Evolutionary conservation across 2,888 invertebrate genomes (phyloP), one percentile per base, ranked within the genome.

Genomic region (Tenthredo mesomela): DNA sequence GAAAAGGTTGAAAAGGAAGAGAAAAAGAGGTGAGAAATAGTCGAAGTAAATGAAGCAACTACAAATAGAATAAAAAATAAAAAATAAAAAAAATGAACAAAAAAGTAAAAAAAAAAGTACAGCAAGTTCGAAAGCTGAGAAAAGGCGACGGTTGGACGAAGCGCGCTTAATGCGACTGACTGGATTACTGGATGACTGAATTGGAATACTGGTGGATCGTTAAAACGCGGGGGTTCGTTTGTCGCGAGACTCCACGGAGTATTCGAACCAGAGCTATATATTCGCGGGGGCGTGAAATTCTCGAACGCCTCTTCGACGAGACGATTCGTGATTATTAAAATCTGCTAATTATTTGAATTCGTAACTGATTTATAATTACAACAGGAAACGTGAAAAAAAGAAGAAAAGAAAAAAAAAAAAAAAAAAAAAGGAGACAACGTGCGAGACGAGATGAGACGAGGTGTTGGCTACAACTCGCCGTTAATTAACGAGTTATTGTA

Each of bases 171-270:
- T 43, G 71, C 37, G 40, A 43, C 71, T 73, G 71, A 73, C 71
- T 73, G 71, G 40, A 43, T 77, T 77, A 77, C 77, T 50, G 77
- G 77, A 77, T 77, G 77, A 77, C 77, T 77, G 77, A 54, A 77
- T 77, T 29, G 77, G 77, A 77, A 77, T 50, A 54, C 77, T 50
- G 47, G 50, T 29, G 54, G 77, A 77, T 77, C 77, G 54, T 77
- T 77, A 77, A 77, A 73, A 73, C 71, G 67, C 15, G 21, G 43
- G n/a, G n/a, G 71, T 29, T 43, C 71, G 71, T 73, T 73, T 40
- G 40, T 73, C 71, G 71, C 43, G 61, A 37, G 54, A 54, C 1
- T 40, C 40, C 0, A 37, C 37, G 37, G 7, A 25, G 43, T 9
- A 29, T 40, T 18, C 18, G 70, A 70, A 12, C n/a, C 37, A n/a